phyloP scores from a whole-genome alignment of 1,140 invertebrate species.

The Teleopsis dalmanni region DNA sequence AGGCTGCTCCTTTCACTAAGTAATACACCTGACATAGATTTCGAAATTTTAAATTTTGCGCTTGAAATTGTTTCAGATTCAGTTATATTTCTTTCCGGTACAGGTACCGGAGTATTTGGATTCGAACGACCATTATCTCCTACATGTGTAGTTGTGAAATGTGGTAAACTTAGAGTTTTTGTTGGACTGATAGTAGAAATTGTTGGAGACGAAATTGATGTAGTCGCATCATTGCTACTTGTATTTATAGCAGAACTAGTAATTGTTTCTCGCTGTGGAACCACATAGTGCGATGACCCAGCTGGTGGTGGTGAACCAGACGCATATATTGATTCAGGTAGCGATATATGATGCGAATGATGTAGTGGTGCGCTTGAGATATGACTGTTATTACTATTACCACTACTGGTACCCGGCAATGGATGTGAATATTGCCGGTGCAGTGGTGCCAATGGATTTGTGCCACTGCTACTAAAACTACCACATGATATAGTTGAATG shows the following conservation, averaged over 20 bases:
- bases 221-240: slow-evolving; percentile 6
- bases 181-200: slow-evolving; percentile 11
- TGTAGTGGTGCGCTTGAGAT: slow-evolving; percentile 26
- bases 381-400: slow-evolving; percentile 21
- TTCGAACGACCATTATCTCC: slow-evolving; percentile 10
- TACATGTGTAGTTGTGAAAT: slow-evolving; percentile 11
- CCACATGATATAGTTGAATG: slow-evolving; percentile 41
- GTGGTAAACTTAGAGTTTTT: slow-evolving; percentile 12
- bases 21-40: slow-evolving; percentile 22
- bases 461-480: slow-evolving; percentile 41
- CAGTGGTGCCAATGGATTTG: slow-evolving; percentile 41
- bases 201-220: slow-evolving; percentile 17
- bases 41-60: slow-evolving; percentile 28
- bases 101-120: slow-evolving; percentile 12
- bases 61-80: slow-evolving; percentile 1
- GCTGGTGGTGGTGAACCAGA: slow-evolving; percentile 38
- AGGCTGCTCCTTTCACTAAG: slow-evolving; percentile 16
- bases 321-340: slow-evolving; percentile 39
- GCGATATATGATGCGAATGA: slow-evolving; percentile 39
- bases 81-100: background rate
- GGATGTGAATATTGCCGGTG: slow-evolving; percentile 50
- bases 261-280: slow-evolving; percentile 25
- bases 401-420: slow-evolving; percentile 16
- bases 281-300: slow-evolving; percentile 38
- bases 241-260: slow-evolving; percentile 24